Evolutionary conservation across 2,797 vertebrate genomes (phyloP).

Genomic region (Huso huso): DNA sequence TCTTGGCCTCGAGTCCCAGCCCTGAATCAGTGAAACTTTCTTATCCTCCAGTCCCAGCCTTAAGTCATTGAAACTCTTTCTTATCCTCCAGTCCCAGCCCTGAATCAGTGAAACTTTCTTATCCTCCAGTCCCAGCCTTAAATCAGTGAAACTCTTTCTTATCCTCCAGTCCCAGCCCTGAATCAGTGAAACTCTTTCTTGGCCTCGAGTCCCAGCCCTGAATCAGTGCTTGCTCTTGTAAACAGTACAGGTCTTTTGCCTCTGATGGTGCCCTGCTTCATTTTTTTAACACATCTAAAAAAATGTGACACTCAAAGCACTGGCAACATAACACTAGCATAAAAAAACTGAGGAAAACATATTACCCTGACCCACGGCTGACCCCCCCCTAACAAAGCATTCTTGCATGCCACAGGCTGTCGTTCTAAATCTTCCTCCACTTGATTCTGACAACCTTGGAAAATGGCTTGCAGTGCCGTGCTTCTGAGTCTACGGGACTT

Average conservation of each 20-base stretch:
- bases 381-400: constrained; percentile 26
- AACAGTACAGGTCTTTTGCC: not conserved
- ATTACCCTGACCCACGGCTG: constrained; percentile 26
- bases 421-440: constrained; percentile 31
- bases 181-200: too few species aligned
- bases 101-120: too few species aligned
- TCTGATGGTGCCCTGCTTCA: not conserved
- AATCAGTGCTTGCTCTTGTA: not conserved
- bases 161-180: too few species aligned
- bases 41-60: too few species aligned
- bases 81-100: too few species aligned
- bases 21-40: too few species aligned
- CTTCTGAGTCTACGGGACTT: constrained; percentile 26
- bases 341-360: constrained; percentile 22
- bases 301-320: constrained; percentile 23
- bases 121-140: too few species aligned
- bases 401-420: constrained; percentile 24
- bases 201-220: not conserved
- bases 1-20: too few species aligned
- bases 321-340: constrained; percentile 17
- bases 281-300: not conserved
- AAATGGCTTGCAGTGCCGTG: constrained; percentile 16
- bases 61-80: too few species aligned
- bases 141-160: too few species aligned
- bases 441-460: constrained; percentile 32